Evolutionary conservation across 53 echinoderm and acorn worm species (phyloP).

Genomic region (Zoroaster sp.): DNA sequence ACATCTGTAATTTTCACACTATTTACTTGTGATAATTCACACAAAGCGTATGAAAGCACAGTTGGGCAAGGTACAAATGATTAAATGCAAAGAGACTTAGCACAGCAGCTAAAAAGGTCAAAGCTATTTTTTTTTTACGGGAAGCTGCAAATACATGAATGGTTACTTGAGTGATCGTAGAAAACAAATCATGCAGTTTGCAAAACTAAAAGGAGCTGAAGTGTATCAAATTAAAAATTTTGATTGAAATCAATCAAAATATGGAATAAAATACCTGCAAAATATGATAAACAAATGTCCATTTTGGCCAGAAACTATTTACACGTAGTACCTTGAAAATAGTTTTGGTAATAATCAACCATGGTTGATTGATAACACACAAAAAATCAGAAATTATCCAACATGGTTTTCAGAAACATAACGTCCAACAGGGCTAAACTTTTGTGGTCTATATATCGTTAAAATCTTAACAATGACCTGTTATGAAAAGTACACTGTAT

Average conservation of each 20-base stretch:
- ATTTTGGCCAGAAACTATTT: no score
- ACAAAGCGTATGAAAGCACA: not conserved
- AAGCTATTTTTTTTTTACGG: not conserved
- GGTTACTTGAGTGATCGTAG: not conserved
- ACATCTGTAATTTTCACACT: not conserved
- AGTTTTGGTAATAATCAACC: no score
- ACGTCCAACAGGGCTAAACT: no score
- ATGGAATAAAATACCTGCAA: not conserved
- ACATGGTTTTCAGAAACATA: no score
- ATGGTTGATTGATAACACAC: no score
- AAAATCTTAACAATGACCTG: no score
- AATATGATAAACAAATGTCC: no score
- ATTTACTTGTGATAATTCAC: constrained; percentile 1
- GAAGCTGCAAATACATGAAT: not conserved
- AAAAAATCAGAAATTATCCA: no score
- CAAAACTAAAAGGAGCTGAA: no score
- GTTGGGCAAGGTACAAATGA: constrained; percentile 27
- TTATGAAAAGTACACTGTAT: no score
- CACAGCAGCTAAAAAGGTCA: not conserved
- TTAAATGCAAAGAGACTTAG: not conserved
- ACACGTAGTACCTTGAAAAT: no score
- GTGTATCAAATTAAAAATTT: not conserved
- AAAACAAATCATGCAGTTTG: not conserved
- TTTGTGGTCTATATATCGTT: no score
- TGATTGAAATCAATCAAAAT: not conserved